Evolutionary conservation across 2,888 invertebrate species (phyloP).

Genomic region (Dynastes tityus): DNA sequence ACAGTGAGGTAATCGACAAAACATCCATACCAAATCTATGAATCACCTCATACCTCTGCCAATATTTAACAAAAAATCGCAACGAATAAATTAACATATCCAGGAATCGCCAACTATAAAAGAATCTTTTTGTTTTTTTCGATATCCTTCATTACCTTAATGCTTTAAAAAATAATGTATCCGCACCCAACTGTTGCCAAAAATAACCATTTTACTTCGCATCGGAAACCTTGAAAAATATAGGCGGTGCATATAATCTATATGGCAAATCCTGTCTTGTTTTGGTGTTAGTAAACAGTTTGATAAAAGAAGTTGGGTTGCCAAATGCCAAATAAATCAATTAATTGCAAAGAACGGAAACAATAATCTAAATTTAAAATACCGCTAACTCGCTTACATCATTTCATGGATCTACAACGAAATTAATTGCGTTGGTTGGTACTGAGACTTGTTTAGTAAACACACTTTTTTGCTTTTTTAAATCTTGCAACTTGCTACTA

Average conservation of each 20-base stretch:
- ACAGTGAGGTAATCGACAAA: too few species aligned
- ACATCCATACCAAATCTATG: too few species aligned
- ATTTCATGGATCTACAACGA: too few species aligned
- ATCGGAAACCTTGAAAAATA: not conserved
- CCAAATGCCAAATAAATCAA: too few species aligned
- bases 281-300: not conserved
- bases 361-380: too few species aligned
- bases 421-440: too few species aligned
- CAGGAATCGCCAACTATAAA: not conserved
- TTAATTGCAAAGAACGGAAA: too few species aligned
- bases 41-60: too few species aligned
- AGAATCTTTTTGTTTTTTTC: not conserved
- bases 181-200: not conserved
- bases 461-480: too few species aligned
- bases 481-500: too few species aligned
- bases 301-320: not conserved
- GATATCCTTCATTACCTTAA: not conserved
- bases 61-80: not conserved
- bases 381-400: too few species aligned
- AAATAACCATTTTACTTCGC: not conserved
- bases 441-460: too few species aligned
- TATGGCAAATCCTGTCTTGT: not conserved
- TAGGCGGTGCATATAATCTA: conserved; percentile 6
- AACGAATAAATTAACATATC: not conserved
- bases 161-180: not conserved